Conservation (phyloP, 2,797 vertebrate genomes). For the Xenopus petersii region DNA sequence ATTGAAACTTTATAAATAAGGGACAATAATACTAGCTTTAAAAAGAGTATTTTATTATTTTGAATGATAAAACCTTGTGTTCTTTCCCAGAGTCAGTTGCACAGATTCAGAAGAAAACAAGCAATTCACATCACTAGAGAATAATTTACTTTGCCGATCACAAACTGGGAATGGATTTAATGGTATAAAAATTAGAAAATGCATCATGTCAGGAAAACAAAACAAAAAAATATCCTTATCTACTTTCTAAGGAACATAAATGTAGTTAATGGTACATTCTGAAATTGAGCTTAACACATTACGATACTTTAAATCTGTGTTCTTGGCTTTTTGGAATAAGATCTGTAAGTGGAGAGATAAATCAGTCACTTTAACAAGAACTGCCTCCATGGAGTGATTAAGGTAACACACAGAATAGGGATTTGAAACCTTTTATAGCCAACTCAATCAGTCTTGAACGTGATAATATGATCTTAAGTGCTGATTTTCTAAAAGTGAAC, state of each 20-base stretch:
- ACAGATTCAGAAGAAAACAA: no score
- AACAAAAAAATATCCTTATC: neutral
- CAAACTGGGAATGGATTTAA: no score
- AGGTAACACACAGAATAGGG: neutral
- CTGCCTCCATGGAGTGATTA: neutral
- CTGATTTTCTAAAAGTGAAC: neutral
- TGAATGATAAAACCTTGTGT: no score
- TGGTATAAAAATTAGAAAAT: neutral
- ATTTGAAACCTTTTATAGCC: neutral
- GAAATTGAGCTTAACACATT: neutral
- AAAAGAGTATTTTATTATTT: no score
- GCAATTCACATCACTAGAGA: no score
- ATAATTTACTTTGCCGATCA: no score
- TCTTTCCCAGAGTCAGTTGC: no score
- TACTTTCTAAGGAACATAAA: neutral
- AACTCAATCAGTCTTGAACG: neutral
- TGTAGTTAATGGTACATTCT: neutral
- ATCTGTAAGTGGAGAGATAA: neutral
- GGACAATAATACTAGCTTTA: no score
- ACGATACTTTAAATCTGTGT: neutral
- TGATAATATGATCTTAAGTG: neutral
- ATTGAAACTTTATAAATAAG: no score
- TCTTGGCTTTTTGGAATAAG: neutral
- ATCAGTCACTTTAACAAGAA: slow-evolving; percentile 1
- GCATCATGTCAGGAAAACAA: neutral